Evolutionary conservation across 1,140 invertebrate genomes (phyloP).

Genomic region (Philaenus spumarius): DNA sequence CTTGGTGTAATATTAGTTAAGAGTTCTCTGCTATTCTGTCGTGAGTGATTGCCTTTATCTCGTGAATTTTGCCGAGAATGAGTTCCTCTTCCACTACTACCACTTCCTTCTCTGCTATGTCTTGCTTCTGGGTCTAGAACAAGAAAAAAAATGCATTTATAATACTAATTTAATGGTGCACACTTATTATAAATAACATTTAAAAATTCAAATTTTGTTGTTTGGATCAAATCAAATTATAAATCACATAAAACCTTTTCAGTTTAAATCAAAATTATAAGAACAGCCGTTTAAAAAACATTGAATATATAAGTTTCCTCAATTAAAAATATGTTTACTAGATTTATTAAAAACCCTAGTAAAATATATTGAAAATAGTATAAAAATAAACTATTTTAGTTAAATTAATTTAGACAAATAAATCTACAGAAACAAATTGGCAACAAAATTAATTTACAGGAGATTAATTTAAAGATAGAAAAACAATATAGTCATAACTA

Average conservation of each 20-base stretch:
- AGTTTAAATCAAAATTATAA: too few relatives aligned
- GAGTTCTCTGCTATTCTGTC: slow-evolving; percentile 57
- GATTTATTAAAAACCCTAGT: too few relatives aligned
- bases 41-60: slow-evolving; percentile 51
- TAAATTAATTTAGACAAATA: too few relatives aligned
- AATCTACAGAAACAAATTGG: too few relatives aligned
- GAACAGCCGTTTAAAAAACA: too few relatives aligned
- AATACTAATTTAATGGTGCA: not conserved
- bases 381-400: too few relatives aligned
- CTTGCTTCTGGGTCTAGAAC: slow-evolving; percentile 49
- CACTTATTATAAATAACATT: not conserved
- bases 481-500: too few relatives aligned
- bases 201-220: not conserved
- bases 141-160: slow-evolving; percentile 6
- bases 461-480: too few relatives aligned
- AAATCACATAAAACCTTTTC: slow-evolving; percentile 4
- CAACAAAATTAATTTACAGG: too few relatives aligned
- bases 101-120: slow-evolving; percentile 68
- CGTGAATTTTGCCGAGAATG: slow-evolving; percentile 60
- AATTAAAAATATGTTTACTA: too few relatives aligned
- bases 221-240: slow-evolving; percentile 11
- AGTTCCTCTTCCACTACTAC: slow-evolving; percentile 46
- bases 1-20: slow-evolving; percentile 39
- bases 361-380: too few relatives aligned
- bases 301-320: too few relatives aligned